Percentiles rank a stretch among this genome's conserved stretches.
Conservation (phyloP, 1,140 invertebrate genomes). For the Bombus waltoni region DNA sequence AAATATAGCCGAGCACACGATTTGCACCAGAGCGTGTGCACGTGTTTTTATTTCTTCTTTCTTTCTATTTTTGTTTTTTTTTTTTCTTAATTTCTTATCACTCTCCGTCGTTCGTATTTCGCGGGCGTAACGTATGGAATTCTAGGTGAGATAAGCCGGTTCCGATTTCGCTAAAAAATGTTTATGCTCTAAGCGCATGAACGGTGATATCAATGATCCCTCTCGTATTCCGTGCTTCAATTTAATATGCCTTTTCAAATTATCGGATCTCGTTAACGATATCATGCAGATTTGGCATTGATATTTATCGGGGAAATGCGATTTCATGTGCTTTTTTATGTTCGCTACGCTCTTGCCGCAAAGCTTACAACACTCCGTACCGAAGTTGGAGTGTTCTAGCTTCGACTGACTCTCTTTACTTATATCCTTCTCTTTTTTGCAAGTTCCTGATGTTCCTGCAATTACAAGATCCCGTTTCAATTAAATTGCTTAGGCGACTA, state of each 20-base stretch:
- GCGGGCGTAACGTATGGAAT: neutral
- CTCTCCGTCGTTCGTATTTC: neutral
- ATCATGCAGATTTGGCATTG: conserved; percentile 82
- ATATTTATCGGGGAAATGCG: conserved; percentile 82
- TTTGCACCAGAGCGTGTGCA: neutral
- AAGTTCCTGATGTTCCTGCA: conserved; percentile 80
- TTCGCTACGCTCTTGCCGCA: conserved; percentile 82
- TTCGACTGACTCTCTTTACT: conserved; percentile 80
- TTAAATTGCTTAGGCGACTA: conserved; percentile 29
- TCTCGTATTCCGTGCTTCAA: conserved; percentile 81
- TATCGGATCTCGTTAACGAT: conserved; percentile 82
- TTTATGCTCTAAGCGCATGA: conserved; percentile 79
- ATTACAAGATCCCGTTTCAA: conserved; percentile 78
- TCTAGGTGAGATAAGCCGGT: conserved; percentile 77
- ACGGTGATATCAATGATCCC: conserved; percentile 76
- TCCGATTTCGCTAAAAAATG: conserved; percentile 80
- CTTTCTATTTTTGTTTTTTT: no score
- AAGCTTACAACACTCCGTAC: conserved; percentile 79
- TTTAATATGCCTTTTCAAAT: conserved; percentile 82
- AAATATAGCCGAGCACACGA: neutral
- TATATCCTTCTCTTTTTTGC: conserved; percentile 80
- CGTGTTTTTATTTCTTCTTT: neutral
- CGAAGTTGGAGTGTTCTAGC: conserved; percentile 75
- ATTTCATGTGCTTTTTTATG: conserved; percentile 83
- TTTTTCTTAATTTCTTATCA: neutral